phyloP scores from a whole-genome alignment of 2,113 vertebrate species.

The Ammodytes dubius region DNA sequence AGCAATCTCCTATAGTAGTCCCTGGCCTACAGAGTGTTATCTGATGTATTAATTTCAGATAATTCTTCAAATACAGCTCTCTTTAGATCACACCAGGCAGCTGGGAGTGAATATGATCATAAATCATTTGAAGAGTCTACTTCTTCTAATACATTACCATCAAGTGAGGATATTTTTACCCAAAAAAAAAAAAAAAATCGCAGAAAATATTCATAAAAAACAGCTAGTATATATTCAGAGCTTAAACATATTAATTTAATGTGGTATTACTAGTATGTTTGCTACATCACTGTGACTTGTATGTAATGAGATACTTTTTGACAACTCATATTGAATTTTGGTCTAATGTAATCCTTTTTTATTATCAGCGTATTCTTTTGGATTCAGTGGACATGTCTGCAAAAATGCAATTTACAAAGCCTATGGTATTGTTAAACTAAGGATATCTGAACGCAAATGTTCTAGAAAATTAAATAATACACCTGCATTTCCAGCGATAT shows the following conservation, averaged over 20 bases:
- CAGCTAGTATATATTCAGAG: background rate
- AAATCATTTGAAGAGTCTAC: background rate
- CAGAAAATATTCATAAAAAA: background rate
- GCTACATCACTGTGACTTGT: background rate
- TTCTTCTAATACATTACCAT: background rate
- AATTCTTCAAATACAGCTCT: conserved; percentile 42
- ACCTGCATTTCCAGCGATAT: no score
- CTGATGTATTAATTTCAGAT: conserved; percentile 67
- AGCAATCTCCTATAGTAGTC: conserved; percentile 60
- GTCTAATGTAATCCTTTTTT: no score
- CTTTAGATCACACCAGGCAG: conserved; percentile 26
- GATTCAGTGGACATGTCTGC: no score
- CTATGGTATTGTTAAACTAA: no score
- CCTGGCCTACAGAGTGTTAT: conserved; percentile 63
- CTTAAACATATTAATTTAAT: no score
- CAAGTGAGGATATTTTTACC: background rate
- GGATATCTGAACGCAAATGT: no score
- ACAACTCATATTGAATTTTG: background rate
- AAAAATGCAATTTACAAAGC: no score
- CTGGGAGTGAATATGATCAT: conserved; percentile 66
- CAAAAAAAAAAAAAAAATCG: background rate
- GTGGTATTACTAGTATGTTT: no score
- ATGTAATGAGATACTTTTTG: background rate
- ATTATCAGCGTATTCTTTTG: no score
- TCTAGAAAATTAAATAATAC: no score